Conservation (phyloP, 2,888 invertebrate species). For the Dasypogon diadema region DNA sequence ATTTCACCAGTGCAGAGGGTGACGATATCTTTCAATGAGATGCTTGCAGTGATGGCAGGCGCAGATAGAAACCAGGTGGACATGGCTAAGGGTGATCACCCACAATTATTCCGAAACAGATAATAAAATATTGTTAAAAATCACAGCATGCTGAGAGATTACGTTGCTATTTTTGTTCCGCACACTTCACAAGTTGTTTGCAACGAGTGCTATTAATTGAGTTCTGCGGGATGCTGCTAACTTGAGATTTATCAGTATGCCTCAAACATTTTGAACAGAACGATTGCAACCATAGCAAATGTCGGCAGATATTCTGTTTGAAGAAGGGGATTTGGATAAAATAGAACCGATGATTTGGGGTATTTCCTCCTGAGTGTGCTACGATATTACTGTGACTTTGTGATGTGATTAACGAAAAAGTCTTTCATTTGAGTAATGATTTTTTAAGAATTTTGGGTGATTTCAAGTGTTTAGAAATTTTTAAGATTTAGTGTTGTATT, state of each 20-base stretch:
- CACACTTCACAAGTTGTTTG: slow-evolving; percentile 52
- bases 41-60: too few species aligned
- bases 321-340: neutral
- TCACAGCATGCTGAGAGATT: slow-evolving; percentile 10
- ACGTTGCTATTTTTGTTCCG: slow-evolving; percentile 36
- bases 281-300: slow-evolving; percentile 23
- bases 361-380: neutral
- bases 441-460: too few species aligned
- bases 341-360: neutral
- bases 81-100: slow-evolving; percentile 59
- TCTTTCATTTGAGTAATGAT: too few species aligned
- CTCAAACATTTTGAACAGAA: slow-evolving; percentile 27
- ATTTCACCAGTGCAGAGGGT: too few species aligned
- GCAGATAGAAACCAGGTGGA: neutral
- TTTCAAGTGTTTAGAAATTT: too few species aligned
- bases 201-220: slow-evolving; percentile 54
- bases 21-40: too few species aligned
- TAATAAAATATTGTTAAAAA: slow-evolving; percentile 17
- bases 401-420: too few species aligned
- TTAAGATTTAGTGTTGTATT: too few species aligned
- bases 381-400: too few species aligned
- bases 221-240: slow-evolving; percentile 44
- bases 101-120: neutral
- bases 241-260: slow-evolving; percentile 38
- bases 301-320: neutral